Percentiles rank a stretch among this genome's conserved stretches.
These are phyloP conservation scores for Epinotia bilunana DNA, from an alignment of 2,888 invertebrate genomes.

Conservation along the genomic window DNA sequence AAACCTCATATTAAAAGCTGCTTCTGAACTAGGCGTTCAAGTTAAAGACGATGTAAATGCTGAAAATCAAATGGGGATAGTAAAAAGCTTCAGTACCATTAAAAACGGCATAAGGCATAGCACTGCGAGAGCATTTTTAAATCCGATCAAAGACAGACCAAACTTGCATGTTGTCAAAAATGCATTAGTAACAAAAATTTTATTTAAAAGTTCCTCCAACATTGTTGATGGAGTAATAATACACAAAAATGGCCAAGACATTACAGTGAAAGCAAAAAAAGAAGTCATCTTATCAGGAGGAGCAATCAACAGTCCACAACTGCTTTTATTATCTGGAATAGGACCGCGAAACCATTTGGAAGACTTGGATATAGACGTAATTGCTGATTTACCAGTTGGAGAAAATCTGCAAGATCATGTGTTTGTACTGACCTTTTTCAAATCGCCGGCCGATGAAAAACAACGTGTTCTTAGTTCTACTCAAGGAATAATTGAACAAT, in stretches of 20 bases:
- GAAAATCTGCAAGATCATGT: conserved; percentile 82
- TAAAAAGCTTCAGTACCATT: conserved; percentile 72
- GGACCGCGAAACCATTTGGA: conserved; percentile 75
- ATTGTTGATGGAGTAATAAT: conserved; percentile 71
- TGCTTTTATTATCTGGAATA: conserved; percentile 81
- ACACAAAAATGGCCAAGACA: conserved; percentile 64
- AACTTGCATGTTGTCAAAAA: conserved; percentile 80
- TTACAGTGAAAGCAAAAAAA: conserved; percentile 68
- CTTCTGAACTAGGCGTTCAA: conserved; percentile 73
- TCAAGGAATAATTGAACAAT: conserved; percentile 58
- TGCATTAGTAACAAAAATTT: conserved; percentile 79
- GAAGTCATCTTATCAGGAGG: conserved; percentile 82
- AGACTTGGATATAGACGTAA: conserved; percentile 66
- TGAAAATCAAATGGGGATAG: conserved; percentile 76
- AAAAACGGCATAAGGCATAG: conserved; percentile 78
- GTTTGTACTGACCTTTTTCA: conserved; percentile 67
- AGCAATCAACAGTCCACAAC: conserved; percentile 79
- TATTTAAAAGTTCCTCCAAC: conserved; percentile 79
- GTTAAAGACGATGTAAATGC: conserved; percentile 71
- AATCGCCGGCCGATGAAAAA: conserved; percentile 57
- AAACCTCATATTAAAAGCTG: conserved; percentile 65
- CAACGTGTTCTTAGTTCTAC: conserved; percentile 52
- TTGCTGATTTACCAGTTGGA: conserved; percentile 79
- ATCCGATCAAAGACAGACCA: conserved; percentile 63
- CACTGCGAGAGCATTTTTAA: conserved; percentile 82